phyloP scores from a whole-genome alignment of 1,140 invertebrate species.

The Polypedilum pembai region DNA sequence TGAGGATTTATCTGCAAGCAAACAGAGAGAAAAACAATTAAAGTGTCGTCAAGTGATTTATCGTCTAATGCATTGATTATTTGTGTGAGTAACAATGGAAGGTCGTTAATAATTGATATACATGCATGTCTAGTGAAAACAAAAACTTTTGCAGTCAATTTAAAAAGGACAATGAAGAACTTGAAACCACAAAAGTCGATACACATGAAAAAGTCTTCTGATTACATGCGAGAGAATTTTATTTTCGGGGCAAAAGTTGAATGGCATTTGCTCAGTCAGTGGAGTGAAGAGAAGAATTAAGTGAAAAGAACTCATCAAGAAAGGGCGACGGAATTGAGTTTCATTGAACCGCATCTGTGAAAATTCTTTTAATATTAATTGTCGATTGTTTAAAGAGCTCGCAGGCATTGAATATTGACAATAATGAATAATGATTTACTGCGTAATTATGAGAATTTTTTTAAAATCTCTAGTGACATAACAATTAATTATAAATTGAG shows the following conservation, averaged over 20 bases:
- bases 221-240: too few relatives aligned
- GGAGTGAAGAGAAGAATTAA: neutral
- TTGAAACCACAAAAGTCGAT: neutral
- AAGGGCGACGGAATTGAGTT: neutral
- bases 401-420: neutral
- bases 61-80: neutral
- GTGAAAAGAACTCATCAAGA: slow-evolving; percentile 5
- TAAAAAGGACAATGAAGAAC: neutral
- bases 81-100: neutral
- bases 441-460: neutral
- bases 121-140: neutral
- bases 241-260: neutral
- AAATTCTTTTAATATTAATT: neutral
- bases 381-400: neutral
- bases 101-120: neutral
- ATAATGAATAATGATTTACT: neutral
- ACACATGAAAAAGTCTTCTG: neutral
- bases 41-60: neutral
- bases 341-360: neutral
- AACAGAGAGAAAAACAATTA: too few relatives aligned
- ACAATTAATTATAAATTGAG: neutral
- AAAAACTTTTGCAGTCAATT: neutral
- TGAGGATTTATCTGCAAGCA: neutral
- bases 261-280: neutral
- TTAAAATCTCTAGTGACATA: neutral